A percentile compares a stretch with the other conserved stretches of the same genome.
Conservation (phyloP, 2,888 invertebrate genomes). For the Ligdia adustata region DNA sequence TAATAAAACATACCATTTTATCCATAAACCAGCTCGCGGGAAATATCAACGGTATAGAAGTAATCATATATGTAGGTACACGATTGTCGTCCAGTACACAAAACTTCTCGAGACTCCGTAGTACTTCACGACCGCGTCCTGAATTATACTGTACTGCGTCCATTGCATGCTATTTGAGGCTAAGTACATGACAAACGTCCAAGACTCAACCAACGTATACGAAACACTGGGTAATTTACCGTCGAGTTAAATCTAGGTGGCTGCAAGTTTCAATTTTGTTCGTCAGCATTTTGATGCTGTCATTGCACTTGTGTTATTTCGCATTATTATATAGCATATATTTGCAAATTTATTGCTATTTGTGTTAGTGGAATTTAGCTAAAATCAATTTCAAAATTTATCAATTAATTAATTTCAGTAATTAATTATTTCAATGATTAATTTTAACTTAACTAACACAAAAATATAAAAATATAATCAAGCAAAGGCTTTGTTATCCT, state of each 20-base stretch:
- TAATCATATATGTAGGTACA: slow-evolving; percentile 98
- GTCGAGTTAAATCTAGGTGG: slow-evolving; percentile 60
- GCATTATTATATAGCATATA: too few species aligned
- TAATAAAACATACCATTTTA: slow-evolving; percentile 88
- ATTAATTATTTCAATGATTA: too few species aligned
- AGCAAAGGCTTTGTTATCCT: too few species aligned
- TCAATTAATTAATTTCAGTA: too few species aligned
- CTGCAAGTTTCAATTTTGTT: neutral
- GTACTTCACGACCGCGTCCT: slow-evolving; percentile 91
- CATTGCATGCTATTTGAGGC: slow-evolving; percentile 97
- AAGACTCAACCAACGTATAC: slow-evolving; percentile 93
- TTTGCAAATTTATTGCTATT: too few species aligned
- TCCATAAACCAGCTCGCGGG: slow-evolving; percentile 98
- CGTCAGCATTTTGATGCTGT: neutral
- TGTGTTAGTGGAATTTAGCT: too few species aligned
- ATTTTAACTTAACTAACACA: too few species aligned
- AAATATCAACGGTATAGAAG: slow-evolving; percentile 98
- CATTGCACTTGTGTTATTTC: too few species aligned
- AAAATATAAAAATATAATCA: too few species aligned
- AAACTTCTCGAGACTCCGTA: slow-evolving; percentile 88
- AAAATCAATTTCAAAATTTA: too few species aligned
- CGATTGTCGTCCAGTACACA: slow-evolving; percentile 98
- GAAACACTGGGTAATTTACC: slow-evolving; percentile 87
- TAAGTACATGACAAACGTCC: slow-evolving; percentile 94
- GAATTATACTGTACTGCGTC: slow-evolving; percentile 98